Evolutionary conservation across 1,140 invertebrate genomes (phyloP), one percentile per base, ranked within the genome.

Genomic region (Macrostomum lignano): DNA sequence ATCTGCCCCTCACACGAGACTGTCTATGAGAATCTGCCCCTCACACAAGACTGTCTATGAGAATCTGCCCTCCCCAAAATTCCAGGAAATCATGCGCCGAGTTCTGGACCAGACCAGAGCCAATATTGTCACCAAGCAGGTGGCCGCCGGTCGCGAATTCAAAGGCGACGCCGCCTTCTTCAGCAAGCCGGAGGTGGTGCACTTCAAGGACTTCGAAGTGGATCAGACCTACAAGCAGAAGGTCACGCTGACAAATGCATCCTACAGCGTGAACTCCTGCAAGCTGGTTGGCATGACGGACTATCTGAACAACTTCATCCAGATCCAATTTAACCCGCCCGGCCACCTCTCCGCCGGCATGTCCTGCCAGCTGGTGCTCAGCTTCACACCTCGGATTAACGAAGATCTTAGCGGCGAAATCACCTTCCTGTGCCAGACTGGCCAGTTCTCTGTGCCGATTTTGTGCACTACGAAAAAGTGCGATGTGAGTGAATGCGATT

Each of bases 311-410:
- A 17, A 36, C 6, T 5, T 14, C 15, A 21, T 17, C n/a, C 6
- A 36, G 15, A 3, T 31, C 35, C 55, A 52, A 10, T 58, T 58
- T 46, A 46, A 51, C 33, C 55, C 55, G 10, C 52, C 53, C 34
- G 55, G 55, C n/a, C 52, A 51, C 38, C 49, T 58, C 44, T 58
- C 55, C 22, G 53, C 55, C 32, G 55, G 55, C 22, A 41, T 57
- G 21, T 52, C 55, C 3, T 58, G 55, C 47, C 48, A 56, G 31
- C 44, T 57, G 39, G 30, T 48, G 22, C 50, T 57, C 6, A 54
- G 48, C 6, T 58, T 58, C 38, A 50, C 49, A 38, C 54, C 55
- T 15, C 38, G 55, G 52, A 52, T 58, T 4, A 57, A 58, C 39
- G 51, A 55, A 40, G 50, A 57, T 36, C 36, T 58, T 15, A 22